Percentiles rank a stretch among this genome's conserved stretches.
Evolutionary conservation across 2,797 vertebrate genomes (phyloP).

Genomic region (Melanotaenia parkinsoni): DNA sequence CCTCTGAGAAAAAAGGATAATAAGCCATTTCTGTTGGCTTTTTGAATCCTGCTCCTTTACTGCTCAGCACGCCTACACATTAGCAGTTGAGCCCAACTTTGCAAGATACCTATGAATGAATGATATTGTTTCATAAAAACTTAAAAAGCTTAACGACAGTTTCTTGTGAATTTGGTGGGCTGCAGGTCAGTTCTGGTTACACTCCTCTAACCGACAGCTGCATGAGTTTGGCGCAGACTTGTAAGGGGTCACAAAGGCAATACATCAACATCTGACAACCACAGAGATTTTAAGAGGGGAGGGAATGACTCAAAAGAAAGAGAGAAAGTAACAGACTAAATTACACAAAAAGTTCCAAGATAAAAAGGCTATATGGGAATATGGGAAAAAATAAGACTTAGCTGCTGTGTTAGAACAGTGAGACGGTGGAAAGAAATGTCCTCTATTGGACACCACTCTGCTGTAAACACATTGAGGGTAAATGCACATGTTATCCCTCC

Average conservation of each 20-base stretch:
- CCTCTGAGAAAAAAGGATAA: constrained; percentile 63
- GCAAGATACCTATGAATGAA: constrained; percentile 23
- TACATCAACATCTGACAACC: constrained; percentile 40
- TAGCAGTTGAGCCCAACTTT: constrained; percentile 20
- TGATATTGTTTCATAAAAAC: constrained; percentile 38
- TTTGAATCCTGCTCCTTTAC: constrained; percentile 31
- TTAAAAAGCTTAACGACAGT: constrained; percentile 29
- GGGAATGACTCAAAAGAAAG: constrained; percentile 11
- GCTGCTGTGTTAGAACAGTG: constrained; percentile 13
- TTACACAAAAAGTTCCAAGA: constrained; percentile 2
- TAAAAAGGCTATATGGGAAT: background rate
- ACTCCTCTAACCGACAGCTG: constrained; percentile 58
- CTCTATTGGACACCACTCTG: constrained; percentile 24
- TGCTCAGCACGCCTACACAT: constrained; percentile 45
- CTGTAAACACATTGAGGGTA: constrained; percentile 53
- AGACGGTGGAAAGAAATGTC: constrained; percentile 33
- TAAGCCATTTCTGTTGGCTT: constrained; percentile 45
- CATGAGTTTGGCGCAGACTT: constrained; percentile 52
- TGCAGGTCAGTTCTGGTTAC: constrained; percentile 18
- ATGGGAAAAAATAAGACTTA: constrained; percentile 21
- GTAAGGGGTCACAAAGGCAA: constrained; percentile 40
- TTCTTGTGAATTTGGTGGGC: constrained; percentile 26
- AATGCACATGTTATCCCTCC: constrained; percentile 49
- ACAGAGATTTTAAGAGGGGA: constrained; percentile 13
- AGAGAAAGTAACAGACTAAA: constrained; percentile 11